Evolutionary conservation across 2,113 vertebrate species (phyloP).

Genomic region (Lucifuga dentata): DNA sequence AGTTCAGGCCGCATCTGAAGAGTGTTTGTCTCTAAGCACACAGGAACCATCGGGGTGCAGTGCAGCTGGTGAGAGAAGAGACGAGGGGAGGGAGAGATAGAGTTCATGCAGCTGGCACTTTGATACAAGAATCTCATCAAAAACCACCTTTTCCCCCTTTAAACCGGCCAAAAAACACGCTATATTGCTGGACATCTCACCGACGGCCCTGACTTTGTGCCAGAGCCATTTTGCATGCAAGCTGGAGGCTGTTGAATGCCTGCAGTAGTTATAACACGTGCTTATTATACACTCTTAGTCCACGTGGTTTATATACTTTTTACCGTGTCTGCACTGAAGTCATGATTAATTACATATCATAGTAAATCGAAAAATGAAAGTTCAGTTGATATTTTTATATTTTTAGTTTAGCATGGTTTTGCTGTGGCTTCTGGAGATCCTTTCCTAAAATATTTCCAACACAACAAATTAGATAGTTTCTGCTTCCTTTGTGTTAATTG

Average conservation of each 20-base stretch:
- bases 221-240: slow-evolving; percentile 19
- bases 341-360: not conserved
- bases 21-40: slow-evolving; percentile 78
- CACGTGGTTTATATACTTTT: not conserved
- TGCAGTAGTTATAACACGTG: not conserved
- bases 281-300: slow-evolving; percentile 16
- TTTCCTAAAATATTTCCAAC: slow-evolving; percentile 50
- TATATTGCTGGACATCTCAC: slow-evolving; percentile 20
- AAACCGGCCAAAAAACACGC: slow-evolving; percentile 41
- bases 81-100: slow-evolving; percentile 60
- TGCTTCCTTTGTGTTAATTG: slow-evolving; percentile 71
- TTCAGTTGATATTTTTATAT: no score
- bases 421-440: slow-evolving; percentile 35
- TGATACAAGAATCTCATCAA: slow-evolving; percentile 61
- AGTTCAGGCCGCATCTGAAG: slow-evolving; percentile 79
- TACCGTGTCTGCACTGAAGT: not conserved
- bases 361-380: not conserved
- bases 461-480: slow-evolving; percentile 76
- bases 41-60: slow-evolving; percentile 58
- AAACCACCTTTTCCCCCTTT: slow-evolving; percentile 67
- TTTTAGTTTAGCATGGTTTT: no score
- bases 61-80: slow-evolving; percentile 76
- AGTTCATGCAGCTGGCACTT: slow-evolving; percentile 78
- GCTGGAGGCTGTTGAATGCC: not conserved
- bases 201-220: slow-evolving; percentile 18